Evolutionary conservation across 2,797 vertebrate genomes (phyloP), one percentile per base, ranked within the genome.

Genomic region (Acrocephalus scirpaceus): DNA sequence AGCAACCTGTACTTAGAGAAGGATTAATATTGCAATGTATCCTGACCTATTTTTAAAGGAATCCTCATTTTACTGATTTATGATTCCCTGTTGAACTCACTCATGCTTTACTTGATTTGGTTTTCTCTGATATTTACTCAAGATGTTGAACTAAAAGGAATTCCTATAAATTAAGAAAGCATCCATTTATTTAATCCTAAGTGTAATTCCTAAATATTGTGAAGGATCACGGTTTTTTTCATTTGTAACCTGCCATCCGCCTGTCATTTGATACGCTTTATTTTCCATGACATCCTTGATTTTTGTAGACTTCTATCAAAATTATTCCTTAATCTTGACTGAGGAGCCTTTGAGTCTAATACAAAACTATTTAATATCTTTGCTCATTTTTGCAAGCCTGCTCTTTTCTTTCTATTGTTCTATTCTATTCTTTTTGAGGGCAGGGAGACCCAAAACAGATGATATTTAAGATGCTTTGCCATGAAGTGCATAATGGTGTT

Each of bases 1-100:
- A 93, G 70, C 26, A 72, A 78, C 60, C 23, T 81, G 73, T 86
- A 36, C 44, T 83, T 88, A 62, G 40, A 75, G n/a, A 51, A 58
- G 51, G 82, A 94, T 96, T 96, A 94, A 88, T 94, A 84, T 57
- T 90, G 79, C 91, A 75, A 16, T 50, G 60, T 72, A 81, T 91
- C 86, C 73, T 96, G 92, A 92, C 90, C 93, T 96, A 80, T 94
- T 93, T 96, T 94, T 88, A 76, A 91, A 88, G 79, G 62, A 75
- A 91, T 90, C 51, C 62, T 94, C 40, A 14, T 95, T 75, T 94
- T 88, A 88, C 79, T 90, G 45, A 74, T 77, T 87, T 93, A 56
- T 83, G 70, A 75, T 88, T 88, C 60, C 34, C 34, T 27, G 58
- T 62, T 88, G 88, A 90, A 88, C 29, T 88, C 27, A 9, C 40